phyloP scores from a whole-genome alignment of 2,888 invertebrate species.

The Latheticus oryzae region DNA sequence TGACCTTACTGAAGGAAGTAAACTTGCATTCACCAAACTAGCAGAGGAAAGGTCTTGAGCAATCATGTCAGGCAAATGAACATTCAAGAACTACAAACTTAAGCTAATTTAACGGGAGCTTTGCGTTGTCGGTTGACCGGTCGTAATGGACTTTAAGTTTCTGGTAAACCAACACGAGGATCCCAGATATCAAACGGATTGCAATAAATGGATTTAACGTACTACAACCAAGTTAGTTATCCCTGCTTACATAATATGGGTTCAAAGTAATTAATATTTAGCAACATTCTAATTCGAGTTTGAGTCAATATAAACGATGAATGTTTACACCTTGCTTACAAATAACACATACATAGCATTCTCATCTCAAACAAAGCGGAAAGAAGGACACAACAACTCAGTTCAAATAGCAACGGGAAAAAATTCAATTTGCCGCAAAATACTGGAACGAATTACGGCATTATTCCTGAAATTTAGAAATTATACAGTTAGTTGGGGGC shows the following conservation, averaged over 20 bases:
- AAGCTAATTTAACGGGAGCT: conserved; percentile 47
- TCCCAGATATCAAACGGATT: conserved; percentile 52
- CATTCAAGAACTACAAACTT: conserved; percentile 43
- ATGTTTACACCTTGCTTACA: background rate
- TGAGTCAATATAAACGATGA: conserved; percentile 30
- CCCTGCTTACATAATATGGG: conserved; percentile 47
- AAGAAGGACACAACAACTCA: conserved; percentile 26
- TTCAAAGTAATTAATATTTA: conserved; percentile 49
- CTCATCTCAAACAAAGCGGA: conserved; percentile 18
- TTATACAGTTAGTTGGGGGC: conserved; percentile 54
- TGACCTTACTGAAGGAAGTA: too few species aligned
- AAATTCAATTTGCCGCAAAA: conserved; percentile 50
- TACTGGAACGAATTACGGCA: conserved; percentile 49
- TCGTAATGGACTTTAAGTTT: conserved; percentile 48
- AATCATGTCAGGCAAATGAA: conserved; percentile 30
- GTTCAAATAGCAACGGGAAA: conserved; percentile 28
- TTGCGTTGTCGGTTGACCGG: conserved; percentile 49
- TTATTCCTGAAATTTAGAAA: conserved; percentile 59
- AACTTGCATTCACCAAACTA: too few species aligned
- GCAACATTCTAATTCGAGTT: conserved; percentile 39
- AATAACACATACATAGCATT: conserved; percentile 10
- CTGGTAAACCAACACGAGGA: conserved; percentile 44
- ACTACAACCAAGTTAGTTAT: conserved; percentile 46
- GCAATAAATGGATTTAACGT: conserved; percentile 52
- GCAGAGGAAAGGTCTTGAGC: too few species aligned